A percentile compares a stretch with the other conserved stretches of the same genome.
phyloP scores from a whole-genome alignment of 2,113 vertebrate genomes.

The Corvus moneduloides region DNA sequence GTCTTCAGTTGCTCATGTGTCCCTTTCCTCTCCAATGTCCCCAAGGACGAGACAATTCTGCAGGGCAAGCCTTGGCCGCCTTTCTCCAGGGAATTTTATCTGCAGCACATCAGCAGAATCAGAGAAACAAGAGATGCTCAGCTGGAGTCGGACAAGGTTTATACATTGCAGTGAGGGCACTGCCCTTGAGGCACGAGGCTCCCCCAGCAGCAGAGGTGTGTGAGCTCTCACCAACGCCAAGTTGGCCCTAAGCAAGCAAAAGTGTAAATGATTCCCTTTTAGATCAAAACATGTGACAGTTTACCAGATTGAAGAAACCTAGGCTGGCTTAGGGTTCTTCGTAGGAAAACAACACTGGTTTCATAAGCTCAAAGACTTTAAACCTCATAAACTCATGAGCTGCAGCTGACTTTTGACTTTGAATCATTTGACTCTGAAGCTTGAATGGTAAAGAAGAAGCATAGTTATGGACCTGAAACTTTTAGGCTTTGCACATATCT shows the following conservation, averaged over 20 bases:
- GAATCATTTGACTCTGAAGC: neutral
- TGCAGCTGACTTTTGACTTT: neutral
- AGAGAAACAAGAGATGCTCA: neutral
- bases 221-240: neutral
- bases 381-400: neutral
- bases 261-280: neutral
- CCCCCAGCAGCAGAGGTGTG: neutral
- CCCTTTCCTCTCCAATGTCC: neutral
- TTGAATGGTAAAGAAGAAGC: neutral
- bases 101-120: neutral
- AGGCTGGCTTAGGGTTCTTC: neutral
- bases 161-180: rapidly evolving
- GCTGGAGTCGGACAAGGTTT: neutral
- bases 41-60: neutral
- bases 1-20: neutral
- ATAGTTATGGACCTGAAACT: neutral
- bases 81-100: neutral
- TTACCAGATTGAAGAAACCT: neutral
- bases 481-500: neutral
- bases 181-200: neutral
- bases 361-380: neutral
- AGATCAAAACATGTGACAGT: neutral
- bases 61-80: neutral
- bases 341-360: neutral
- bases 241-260: neutral